Base-by-base conservation (phyloP, 2,113 vertebrate genomes). In the Hemibagrus wyckioides region DNA sequence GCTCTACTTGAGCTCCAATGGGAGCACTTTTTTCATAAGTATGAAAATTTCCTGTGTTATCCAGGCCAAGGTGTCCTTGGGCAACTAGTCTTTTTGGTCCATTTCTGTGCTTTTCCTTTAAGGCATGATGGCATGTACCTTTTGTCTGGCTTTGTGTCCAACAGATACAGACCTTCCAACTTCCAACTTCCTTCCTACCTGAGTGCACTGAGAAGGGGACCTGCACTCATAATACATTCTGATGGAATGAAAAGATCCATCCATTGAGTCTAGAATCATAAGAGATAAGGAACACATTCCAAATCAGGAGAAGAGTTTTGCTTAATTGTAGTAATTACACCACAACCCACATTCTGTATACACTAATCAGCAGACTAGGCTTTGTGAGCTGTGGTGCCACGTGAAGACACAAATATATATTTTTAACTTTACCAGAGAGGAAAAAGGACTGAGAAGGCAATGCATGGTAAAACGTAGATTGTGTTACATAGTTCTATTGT, bases 261-360 rank as follows among this genome's bases (percentile, higher is more conserved):
- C 48, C n/a, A n/a, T 21, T 9, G 4, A 73, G 21, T 73, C 39
- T 44, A 73, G 9, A 73, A 73, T 73, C 39, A 23, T 73, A 41
- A 75, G 19, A 75, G 71, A 41, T 75, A 23, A 73, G 36, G 19
- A 73, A 39, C 69, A 73, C 36, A 44, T 44, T 39, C 33, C 17
- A 73, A 73, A 75, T 25, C 54, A 81, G 80, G 54, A 59, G 57
- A 59, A 59, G 4, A 41, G 54, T 59, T 36, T 81, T 59, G 71
- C 71, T 10, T 75, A 75, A 82, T 59, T 82, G 56, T 82, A 82
- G 36, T 82, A 82, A 59, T 82, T 82, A 82, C n/a, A 17, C 56
- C 33, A 61, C 56, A 82, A 82, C 80, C 80, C 33, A 61, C 17
- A 4, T 41, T 61, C 57, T 82, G 80, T 82, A 41, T 82, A 59